A percentile compares a stretch with the other conserved stretches of the same genome.
These are phyloP conservation scores for Rhinoderma darwinii DNA, from an alignment of 2,113 vertebrate species.

Conservation along the genomic window DNA sequence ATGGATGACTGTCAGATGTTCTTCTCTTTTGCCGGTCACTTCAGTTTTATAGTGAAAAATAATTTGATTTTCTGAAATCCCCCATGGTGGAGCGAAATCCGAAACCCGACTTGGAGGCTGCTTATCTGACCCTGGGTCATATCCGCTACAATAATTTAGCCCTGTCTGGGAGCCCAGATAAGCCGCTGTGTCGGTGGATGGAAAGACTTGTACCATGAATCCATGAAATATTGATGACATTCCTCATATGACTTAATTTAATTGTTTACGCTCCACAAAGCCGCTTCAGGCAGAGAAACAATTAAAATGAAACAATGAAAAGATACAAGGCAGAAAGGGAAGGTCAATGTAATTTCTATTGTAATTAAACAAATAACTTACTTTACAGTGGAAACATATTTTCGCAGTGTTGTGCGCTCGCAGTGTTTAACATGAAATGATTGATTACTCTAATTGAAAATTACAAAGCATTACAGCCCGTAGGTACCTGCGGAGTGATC, in stretches of 20 bases:
- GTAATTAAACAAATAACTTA: constrained; percentile 54
- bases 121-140: constrained; percentile 10
- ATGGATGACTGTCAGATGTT: not conserved
- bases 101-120: not conserved
- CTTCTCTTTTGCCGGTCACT: not conserved
- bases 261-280: constrained; percentile 47
- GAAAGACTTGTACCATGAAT: not conserved
- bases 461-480: constrained; percentile 39
- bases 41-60: not conserved
- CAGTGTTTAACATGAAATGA: constrained; percentile 49
- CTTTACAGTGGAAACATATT: constrained; percentile 48
- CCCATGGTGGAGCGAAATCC: not conserved
- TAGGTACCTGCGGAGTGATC: constrained; percentile 26
- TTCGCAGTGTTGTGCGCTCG: not conserved
- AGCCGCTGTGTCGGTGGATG: not conserved
- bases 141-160: not conserved
- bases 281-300: constrained; percentile 43
- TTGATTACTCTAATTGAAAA: constrained; percentile 54
- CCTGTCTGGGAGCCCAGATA: not conserved
- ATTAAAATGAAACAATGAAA: constrained; percentile 53
- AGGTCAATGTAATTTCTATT: constrained; percentile 56
- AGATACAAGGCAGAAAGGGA: constrained; percentile 22
- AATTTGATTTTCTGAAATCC: not conserved
- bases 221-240: constrained; percentile 37
- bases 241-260: constrained; percentile 50